A percentile compares a stretch with the other conserved stretches of the same genome.
Conservation (phyloP, 2,797 vertebrate species). For the Characodon lateralis region DNA sequence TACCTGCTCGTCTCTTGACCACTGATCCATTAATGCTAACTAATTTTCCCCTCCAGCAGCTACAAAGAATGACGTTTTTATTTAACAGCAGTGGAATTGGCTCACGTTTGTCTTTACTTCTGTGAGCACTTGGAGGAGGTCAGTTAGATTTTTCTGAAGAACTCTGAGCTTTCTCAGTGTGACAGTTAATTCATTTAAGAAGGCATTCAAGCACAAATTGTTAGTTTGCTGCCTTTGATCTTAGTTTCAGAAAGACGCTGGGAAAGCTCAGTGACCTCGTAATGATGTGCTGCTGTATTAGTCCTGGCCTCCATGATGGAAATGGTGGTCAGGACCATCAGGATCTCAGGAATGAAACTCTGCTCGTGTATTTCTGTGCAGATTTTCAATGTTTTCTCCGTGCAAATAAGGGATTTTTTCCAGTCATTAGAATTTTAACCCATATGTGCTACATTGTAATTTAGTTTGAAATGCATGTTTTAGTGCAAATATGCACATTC, state of each 20-base stretch:
- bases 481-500: not conserved
- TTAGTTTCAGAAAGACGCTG: not conserved
- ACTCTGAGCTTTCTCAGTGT: slow-evolving; percentile 43
- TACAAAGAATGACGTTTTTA: slow-evolving; percentile 73
- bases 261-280: not conserved
- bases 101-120: slow-evolving; percentile 55
- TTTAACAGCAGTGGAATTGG: slow-evolving; percentile 41
- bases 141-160: slow-evolving; percentile 55
- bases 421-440: too few species aligned
- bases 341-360: not conserved
- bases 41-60: slow-evolving; percentile 67
- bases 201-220: slow-evolving; percentile 42
- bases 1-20: slow-evolving; percentile 47
- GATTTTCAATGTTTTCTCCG: too few species aligned
- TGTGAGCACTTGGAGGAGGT: slow-evolving; percentile 43
- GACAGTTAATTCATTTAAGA: slow-evolving; percentile 65
- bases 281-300: not conserved
- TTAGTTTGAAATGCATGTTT: not conserved
- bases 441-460: not conserved
- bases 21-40: slow-evolving; percentile 71
- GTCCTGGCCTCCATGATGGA: not conserved
- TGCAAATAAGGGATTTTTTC: too few species aligned
- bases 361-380: too few species aligned
- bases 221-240: slow-evolving; percentile 44
- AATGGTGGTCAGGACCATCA: not conserved